Base-by-base conservation (phyloP, 1,140 invertebrate genomes). In the Patella vulgata region DNA sequence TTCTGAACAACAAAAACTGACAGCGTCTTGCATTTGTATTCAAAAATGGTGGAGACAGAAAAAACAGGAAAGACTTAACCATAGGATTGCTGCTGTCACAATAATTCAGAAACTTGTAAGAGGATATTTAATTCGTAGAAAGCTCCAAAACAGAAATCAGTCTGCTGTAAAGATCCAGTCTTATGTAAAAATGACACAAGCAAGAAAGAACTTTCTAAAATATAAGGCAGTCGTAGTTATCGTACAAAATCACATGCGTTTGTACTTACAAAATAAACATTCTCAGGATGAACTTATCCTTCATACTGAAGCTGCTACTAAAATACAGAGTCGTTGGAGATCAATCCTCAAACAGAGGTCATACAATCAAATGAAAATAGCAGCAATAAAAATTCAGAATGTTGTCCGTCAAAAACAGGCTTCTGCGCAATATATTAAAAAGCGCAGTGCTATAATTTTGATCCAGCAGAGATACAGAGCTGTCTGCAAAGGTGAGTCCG, bases 321-420 rank as follows among this genome's bases (percentile, higher is more conserved):
- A 19, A 43, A 39, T 69, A 42, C 74, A 76, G 59, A 44, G 68
- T 19, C 4, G 36, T 0, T 71, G 71, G 66, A 63, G 66, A 46
- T 42, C 53, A 11, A 19, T 48, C 33, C 19, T 47, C 9, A 36
- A 59, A 36, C 53, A 47, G 3, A 27, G 40, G n/a, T 6, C 25
- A 14, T 36, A 52, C 36, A 28, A 36, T 3, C 19, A 19, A 12
- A 39, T 54, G 31, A 40, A n/a, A 8, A 8, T 12, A 3, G 52
- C 52, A 11, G 33, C 25, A 36, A 25, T 21, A 21, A 54, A 39
- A 12, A 54, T 54, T 33, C 52, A 54, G 33, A 33, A 64, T 12
- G 23, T 44, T 9, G 57, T 63, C 28, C 50, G 67, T 56, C 33
- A 58, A 11, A 59, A 50, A 54, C 17, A 54, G 47, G 48, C 19